These are phyloP conservation scores for Cotesia vestalis DNA, from an alignment of 1,140 invertebrate genomes.

Conservation along the genomic window DNA sequence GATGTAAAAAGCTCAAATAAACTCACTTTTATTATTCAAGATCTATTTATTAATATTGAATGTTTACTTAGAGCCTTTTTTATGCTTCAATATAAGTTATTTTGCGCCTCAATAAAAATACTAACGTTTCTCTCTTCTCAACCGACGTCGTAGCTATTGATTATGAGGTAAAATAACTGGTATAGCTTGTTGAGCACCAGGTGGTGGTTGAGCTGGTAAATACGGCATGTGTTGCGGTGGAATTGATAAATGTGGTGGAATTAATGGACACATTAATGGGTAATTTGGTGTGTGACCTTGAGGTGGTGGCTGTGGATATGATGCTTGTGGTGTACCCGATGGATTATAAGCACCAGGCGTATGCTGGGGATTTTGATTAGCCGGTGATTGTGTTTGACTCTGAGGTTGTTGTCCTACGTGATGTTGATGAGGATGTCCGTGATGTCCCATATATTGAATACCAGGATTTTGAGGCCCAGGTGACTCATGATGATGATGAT, in stretches of 20 bases:
- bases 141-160: conserved; percentile 58
- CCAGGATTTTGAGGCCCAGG: conserved; percentile 65
- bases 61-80: conserved; percentile 11
- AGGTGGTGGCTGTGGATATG: conserved; percentile 66
- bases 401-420: conserved; percentile 67
- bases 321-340: conserved; percentile 67
- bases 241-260: conserved; percentile 68
- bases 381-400: conserved; percentile 72
- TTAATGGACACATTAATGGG: conserved; percentile 70
- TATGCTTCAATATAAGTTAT: not conserved
- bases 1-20: not conserved
- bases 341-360: conserved; percentile 70
- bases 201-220: conserved; percentile 66
- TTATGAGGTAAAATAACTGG: conserved; percentile 65
- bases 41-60: conserved; percentile 20
- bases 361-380: conserved; percentile 69
- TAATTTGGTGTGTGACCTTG: conserved; percentile 66
- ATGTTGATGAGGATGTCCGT: conserved; percentile 60
- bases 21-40: too few species aligned
- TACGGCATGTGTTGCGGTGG: conserved; percentile 66
- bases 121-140: conserved; percentile 48
- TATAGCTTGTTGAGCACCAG: conserved; percentile 66
- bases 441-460: conserved; percentile 71
- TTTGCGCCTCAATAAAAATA: conserved; percentile 41
- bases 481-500: conserved; percentile 69